Evolutionary conservation across 2,888 invertebrate species (phyloP), one percentile per base, ranked within the genome.

Genomic region (Neoscelio sp.): DNA sequence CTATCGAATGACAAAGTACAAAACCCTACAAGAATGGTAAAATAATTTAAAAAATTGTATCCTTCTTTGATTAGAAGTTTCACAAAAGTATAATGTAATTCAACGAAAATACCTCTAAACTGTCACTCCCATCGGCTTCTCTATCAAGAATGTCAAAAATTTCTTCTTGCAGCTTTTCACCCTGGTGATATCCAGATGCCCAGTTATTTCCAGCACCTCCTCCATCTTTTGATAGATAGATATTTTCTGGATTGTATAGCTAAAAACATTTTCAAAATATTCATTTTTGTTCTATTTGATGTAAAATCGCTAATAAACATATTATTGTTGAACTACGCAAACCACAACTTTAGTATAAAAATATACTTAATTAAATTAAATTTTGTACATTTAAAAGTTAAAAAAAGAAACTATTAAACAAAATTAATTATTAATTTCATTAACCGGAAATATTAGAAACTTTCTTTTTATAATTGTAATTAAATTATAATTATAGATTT

Each of bases 171-270:
- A 98, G 91, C 86, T 95, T 95, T 89, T 98, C 98, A 8, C 98
- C 98, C 91, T 98, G 96, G 67, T 96, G 95, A 89, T 96, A 99
- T 0, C 99, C 99, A 12, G 97, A 96, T 0, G 99, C 99, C 99
- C 99, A 99, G 90, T 99, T 99, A 89, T 99, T 99, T 50, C 99
- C 99, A 2, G 99, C 99, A 70, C 99, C 99, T 60, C 99, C 99
- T 5, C 99, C 99, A 89, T 98, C 96, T 91, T 98, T 98, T 0
- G 98, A 98, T 62, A 99, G 90, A 89, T 97, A 99, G 10, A 99
- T 95, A 92, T 99, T 99, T 91, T 99, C 99, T 67, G 97, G 98
- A 91, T 99, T 99, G 90, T 99, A 99, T 8, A 99, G 92, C 94
- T 96, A 82, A 13, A 91, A 91, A 71, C 30, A 74, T 35, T 74